Evolutionary conservation across 2,113 vertebrate species (phyloP), one percentile per base, ranked within the genome.

Genomic region (Gadus macrocephalus): DNA sequence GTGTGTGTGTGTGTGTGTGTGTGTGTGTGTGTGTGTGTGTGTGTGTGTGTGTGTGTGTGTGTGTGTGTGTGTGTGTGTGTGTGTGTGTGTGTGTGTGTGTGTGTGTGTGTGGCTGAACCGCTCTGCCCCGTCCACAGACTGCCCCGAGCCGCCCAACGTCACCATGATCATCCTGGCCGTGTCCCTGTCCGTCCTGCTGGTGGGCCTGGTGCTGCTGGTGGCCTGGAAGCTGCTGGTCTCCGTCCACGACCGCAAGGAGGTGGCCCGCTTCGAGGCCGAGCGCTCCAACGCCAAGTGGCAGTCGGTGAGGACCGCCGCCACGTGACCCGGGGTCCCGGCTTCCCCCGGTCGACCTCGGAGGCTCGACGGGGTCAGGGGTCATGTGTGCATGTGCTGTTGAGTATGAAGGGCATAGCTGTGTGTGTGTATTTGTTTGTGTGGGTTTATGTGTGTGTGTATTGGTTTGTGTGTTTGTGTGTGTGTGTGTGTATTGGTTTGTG

Each of bases 241-340:
- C 1, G 91, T 95, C 82, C 97, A 99, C 31, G 97, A 99, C 78
- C 92, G 92, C 16, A 98, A 97, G 86, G 97, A 99, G 81, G 95
- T 99, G 75, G 97, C 96, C 68, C 98, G 95, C 85, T 99, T 99
- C 82, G 96, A 99, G 92, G 94, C 94, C 28, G 97, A 99, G 83
- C 93, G 90, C 78, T 90, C 94, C 0, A 98, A 99, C 78, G 96
- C 95, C 69, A 97, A 95, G 83, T 99, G 97, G 97, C 94, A 97
- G 88, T 89, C 93, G 82, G 97, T 99, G 94, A 0, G 94, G 62
- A 14, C 9, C n/a, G n/a, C n/a, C n/a, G n/a, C n/a, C 5, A n/a
- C 55, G 5, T 31, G 31, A 31, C 31, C 1, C n/a, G n/a, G 31
- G 31, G 2, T 31, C 31, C 31, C 4, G 4, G 31, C 31, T n/a